These are phyloP conservation scores for Pelusios castaneus DNA, from an alignment of 2,113 vertebrate genomes.

Conservation along the genomic window DNA sequence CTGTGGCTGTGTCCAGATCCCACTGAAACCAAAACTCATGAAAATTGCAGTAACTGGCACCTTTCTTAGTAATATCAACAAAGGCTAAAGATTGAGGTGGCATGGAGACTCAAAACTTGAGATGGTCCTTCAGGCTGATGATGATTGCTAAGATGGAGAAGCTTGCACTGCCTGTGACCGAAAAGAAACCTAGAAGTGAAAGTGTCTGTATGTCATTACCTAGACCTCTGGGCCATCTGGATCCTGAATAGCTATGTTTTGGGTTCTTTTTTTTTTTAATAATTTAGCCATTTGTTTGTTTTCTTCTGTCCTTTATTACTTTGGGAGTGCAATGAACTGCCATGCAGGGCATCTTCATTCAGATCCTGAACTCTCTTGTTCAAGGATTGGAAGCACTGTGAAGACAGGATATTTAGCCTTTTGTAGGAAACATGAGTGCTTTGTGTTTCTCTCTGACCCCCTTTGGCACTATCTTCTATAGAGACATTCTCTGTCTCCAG, in stretches of 20 bases:
- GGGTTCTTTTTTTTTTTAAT: accelerated
- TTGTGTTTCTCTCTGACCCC: background rate
- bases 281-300: background rate
- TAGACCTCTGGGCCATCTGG: background rate
- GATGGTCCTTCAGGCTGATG: accelerated
- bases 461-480: background rate
- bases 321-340: background rate
- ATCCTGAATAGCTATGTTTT: background rate
- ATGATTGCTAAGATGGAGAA: background rate
- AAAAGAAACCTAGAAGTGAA: background rate
- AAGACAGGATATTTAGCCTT: background rate
- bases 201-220: background rate
- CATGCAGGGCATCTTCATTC: background rate
- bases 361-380: background rate
- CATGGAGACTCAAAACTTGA: background rate
- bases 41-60: background rate
- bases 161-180: background rate
- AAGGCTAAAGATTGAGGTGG: background rate
- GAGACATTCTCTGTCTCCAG: background rate
- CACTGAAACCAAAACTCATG: background rate
- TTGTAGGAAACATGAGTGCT: background rate
- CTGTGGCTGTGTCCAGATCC: background rate
- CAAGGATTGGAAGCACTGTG: background rate
- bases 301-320: background rate
- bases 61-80: background rate